Evolutionary conservation across 2,888 invertebrate species (phyloP).

Genomic region (Tetragonula carbonaria): DNA sequence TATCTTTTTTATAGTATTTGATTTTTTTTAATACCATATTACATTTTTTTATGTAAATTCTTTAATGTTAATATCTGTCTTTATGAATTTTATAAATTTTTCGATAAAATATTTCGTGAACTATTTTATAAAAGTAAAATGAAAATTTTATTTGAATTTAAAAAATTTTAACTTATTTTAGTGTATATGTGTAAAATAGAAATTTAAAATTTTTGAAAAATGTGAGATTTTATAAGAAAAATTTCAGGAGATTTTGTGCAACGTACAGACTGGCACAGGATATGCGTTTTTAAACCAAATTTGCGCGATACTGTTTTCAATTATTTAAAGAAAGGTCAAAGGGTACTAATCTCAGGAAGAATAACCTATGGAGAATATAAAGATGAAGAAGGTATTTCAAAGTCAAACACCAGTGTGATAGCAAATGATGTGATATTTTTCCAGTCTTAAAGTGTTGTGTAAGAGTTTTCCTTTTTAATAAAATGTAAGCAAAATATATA

Average conservation of each 20-base stretch:
- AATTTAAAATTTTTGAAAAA: too few relatives aligned
- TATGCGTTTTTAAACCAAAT: slow-evolving; percentile 94
- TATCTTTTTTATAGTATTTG: neutral
- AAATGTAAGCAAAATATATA: neutral
- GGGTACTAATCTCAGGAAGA: slow-evolving; percentile 92
- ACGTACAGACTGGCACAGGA: slow-evolving; percentile 96
- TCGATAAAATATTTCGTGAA: neutral
- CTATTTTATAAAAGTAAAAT: neutral
- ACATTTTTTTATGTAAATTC: neutral
- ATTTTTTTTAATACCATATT: neutral
- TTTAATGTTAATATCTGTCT: neutral
- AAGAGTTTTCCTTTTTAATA: neutral
- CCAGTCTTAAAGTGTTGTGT: slow-evolving; percentile 67
- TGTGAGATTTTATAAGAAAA: neutral
- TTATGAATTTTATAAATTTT: neutral
- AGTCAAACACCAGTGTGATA: slow-evolving; percentile 90
- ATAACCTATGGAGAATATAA: slow-evolving; percentile 94
- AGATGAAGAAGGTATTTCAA: slow-evolving; percentile 90
- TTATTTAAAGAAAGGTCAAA: slow-evolving; percentile 93
- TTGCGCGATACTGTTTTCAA: slow-evolving; percentile 92
- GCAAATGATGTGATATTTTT: slow-evolving; percentile 95
- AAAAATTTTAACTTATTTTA: neutral
- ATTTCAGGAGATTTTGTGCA: slow-evolving; percentile 91
- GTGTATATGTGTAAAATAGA: neutral
- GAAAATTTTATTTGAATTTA: neutral